A percentile compares a stretch with the other conserved stretches of the same genome.
Conservation (phyloP, 2,797 vertebrate genomes). For the Artibeus jamaicensis region DNA sequence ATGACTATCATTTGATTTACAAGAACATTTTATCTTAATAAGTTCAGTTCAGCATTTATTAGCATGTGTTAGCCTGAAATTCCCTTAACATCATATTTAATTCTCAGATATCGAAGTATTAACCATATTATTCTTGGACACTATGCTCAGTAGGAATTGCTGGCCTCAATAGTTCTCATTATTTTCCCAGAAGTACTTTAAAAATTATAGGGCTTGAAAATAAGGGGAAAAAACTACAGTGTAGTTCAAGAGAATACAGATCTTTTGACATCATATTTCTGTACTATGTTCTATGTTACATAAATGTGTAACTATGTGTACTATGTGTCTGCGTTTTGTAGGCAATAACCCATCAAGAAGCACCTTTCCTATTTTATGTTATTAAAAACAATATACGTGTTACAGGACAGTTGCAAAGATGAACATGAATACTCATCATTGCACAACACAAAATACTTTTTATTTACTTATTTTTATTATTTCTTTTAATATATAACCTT, state of each 20-base stretch:
- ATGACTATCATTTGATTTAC: conserved; percentile 76
- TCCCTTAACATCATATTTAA: conserved; percentile 40
- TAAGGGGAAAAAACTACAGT: not conserved
- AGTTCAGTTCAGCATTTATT: conserved; percentile 75
- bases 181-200: conserved; percentile 27
- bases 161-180: not conserved
- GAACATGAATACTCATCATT: not conserved
- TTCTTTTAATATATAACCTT: too few relatives aligned
- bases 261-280: not conserved
- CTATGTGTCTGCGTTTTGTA: not conserved
- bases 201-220: conserved; percentile 37
- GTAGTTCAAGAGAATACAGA: not conserved
- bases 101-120: not conserved
- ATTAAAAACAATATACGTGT: not conserved
- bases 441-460: not conserved
- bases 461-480: too few relatives aligned
- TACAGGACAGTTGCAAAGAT: not conserved
- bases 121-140: not conserved
- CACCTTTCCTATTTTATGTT: not conserved
- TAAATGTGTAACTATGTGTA: too few relatives aligned
- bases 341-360: not conserved
- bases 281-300: not conserved
- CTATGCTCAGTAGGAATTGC: not conserved
- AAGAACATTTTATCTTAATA: conserved; percentile 76
- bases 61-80: conserved; percentile 70